Base-by-base conservation (phyloP, 2,888 invertebrate species). In the Oegoconia quadripuncta region DNA sequence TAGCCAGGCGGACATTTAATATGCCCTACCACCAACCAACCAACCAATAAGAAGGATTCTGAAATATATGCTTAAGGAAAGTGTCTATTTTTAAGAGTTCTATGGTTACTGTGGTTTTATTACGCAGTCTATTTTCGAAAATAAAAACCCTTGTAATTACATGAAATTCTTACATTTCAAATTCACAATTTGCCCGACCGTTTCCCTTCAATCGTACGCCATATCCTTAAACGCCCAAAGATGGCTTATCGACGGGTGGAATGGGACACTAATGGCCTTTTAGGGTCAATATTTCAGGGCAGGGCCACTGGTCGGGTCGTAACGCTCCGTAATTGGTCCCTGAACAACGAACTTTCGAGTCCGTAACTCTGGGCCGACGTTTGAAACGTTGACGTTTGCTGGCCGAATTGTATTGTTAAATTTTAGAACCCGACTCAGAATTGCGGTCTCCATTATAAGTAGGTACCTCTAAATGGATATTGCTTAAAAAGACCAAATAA, bases 271-370 rank as follows among this genome's bases (percentile, higher is more conserved):
- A 83, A 83, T 82, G 74, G 74, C 60, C 69, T 72, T 76, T 72
- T 64, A 69, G 68, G 76, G 77, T 76, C 75, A 77, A 80, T 84
- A 84, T 76, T 78, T 82, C 71, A 83, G 72, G 53, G 61, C 59
- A 55, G 56, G 59, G 61, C 59, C 59, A 58, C 46, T 48, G 52
- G 57, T 52, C 47, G 54, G 52, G 46, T 54, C 57, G 48, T 63
- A 67, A 71, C 62, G 61, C 52, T 55, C 55, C 56, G 72, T 80
- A 77, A 81, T 80, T 73, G 78, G 67, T 69, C 74, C 69, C 61
- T 59, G 42, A 54, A 55, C 55, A 58, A 48, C 44, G 42, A 56
- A 59, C 65, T 58, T 28, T 34, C 29, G 34, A 37, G 39, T 43
- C 33, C 26, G 35, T 22, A 34, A 36, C 49, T 36, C 44, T 22